Evolutionary conservation across 92 coral and sea anemone genomes (phyloP), one percentile per base, ranked within the genome.

Genomic region (Montipora capitata): DNA sequence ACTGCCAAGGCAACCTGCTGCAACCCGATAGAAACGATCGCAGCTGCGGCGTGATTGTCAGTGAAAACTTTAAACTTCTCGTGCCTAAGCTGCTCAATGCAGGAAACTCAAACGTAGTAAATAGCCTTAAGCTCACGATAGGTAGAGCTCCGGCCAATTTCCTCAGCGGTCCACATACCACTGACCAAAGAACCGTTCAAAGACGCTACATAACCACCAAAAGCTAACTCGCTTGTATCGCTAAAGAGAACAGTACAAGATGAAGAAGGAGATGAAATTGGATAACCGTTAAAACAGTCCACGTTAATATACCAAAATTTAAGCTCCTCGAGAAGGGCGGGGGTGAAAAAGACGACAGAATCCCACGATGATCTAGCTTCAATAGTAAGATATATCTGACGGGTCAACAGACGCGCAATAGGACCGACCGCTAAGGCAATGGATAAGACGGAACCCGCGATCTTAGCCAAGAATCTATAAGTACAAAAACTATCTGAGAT

Each of bases 241-340:
- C 6, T 45, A 4, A 72, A 7, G 9, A 45, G 6, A 49, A 76
- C 65, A 2, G 14, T 66, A 10, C 63, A 61, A 56, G 62, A 10
- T 8, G 62, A 10, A 56, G 12, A 56, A 8, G 3, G 3, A 10
- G 62, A 10, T 14, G 12, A 7, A 12, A 76, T 74, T 7, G 41
- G 6, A 12, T 13, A 85, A 2, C 89, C 89, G 15, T 85, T 62
- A 12, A 58, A 40, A 3, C 45, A 43, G 3, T 42, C 61, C 3
- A 85, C 11, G 38, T 76, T 85, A 2, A 9, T 1, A 18, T 35
- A 40, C 89, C 89, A 85, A 65, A 76, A 85, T 5, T 59, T 3
- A 13, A 85, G 16, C 16, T 85, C 84, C 76, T 85, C 64, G 14
- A 54, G 9, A 14, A 74, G 68, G 40, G 83, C 62, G 15, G 9